Evolutionary conservation across 2,113 vertebrate species (phyloP).

Genomic region (Nycticryphes semicollaris): DNA sequence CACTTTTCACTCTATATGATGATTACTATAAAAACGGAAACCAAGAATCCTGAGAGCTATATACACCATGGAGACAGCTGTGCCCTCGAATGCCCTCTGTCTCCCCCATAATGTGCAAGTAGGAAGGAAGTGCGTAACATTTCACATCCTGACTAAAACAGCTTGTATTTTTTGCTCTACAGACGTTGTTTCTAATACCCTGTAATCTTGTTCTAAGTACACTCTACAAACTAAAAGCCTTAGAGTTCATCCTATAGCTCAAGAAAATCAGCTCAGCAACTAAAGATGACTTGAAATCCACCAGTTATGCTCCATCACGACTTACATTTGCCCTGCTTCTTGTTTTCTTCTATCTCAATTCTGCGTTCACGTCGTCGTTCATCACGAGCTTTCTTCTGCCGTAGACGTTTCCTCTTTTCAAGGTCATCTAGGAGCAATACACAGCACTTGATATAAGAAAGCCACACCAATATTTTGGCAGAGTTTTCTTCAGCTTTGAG

Average conservation of each 20-base stretch:
- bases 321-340: constrained; percentile 97
- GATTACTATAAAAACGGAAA: constrained; percentile 3
- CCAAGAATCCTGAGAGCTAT: background rate
- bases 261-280: background rate
- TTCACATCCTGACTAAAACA: background rate
- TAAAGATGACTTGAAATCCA: background rate
- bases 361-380: constrained; percentile 91
- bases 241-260: background rate
- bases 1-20: background rate
- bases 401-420: constrained; percentile 89
- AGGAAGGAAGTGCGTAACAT: background rate
- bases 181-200: background rate
- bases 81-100: background rate
- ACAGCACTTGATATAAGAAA: background rate
- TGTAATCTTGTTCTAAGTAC: background rate
- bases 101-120: background rate
- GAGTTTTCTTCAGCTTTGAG: background rate
- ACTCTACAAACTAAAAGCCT: background rate
- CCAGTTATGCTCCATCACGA: background rate
- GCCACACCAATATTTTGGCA: background rate
- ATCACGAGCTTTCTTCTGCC: constrained; percentile 94
- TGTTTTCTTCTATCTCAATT: constrained; percentile 97
- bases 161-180: background rate
- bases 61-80: background rate
- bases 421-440: constrained; percentile 83